Evolutionary conservation across 2,113 vertebrate species (phyloP).

Genomic region (Rousettus leschenaultii): DNA sequence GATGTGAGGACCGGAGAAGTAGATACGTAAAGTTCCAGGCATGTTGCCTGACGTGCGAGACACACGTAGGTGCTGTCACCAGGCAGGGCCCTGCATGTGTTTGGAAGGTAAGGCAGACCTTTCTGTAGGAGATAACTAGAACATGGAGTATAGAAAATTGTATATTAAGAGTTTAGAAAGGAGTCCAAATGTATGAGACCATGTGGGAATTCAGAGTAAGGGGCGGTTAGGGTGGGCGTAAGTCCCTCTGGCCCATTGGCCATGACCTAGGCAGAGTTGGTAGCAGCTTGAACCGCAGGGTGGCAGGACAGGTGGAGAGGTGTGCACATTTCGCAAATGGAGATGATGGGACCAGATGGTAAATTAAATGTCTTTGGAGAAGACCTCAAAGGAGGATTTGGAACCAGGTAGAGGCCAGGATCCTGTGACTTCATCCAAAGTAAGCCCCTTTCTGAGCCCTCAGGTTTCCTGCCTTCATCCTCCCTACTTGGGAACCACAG

Average conservation of each 20-base stretch:
- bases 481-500: neutral
- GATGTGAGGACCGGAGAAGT: neutral
- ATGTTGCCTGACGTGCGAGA: neutral
- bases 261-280: too few species aligned
- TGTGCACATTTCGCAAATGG: too few species aligned
- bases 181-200: neutral
- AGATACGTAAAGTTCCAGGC: neutral
- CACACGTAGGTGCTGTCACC: neutral
- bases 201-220: neutral
- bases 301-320: too few species aligned
- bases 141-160: neutral
- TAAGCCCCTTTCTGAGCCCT: neutral
- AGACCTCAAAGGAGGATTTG: neutral
- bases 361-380: neutral
- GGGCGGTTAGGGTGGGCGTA: neutral
- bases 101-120: neutral
- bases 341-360: too few species aligned
- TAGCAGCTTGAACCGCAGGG: too few species aligned
- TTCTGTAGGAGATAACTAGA: neutral
- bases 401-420: neutral
- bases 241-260: too few species aligned
- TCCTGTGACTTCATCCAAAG: neutral
- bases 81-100: neutral
- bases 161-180: neutral
- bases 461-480: neutral